Conservation (phyloP, 2,113 vertebrate genomes). For the Acanthisitta chloris region DNA sequence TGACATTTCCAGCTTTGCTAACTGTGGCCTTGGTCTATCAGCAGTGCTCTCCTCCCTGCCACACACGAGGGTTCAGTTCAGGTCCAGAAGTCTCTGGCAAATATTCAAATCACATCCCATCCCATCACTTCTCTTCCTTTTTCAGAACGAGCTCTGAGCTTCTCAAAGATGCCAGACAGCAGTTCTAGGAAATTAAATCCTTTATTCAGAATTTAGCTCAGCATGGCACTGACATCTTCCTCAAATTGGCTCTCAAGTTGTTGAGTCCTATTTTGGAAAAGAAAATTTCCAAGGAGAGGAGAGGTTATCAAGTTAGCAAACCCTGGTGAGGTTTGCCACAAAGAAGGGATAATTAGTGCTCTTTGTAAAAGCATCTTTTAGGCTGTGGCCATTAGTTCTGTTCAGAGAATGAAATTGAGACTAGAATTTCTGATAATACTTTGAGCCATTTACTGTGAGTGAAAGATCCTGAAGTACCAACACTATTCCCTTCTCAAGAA, state of each 20-base stretch:
- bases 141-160: background rate
- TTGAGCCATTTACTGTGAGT: background rate
- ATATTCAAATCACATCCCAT: background rate
- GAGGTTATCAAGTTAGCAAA: background rate
- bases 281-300: background rate
- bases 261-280: background rate
- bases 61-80: background rate
- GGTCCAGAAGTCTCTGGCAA: background rate
- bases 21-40: background rate
- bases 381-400: background rate
- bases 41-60: background rate
- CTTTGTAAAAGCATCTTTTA: background rate
- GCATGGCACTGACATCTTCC: background rate
- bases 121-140: background rate
- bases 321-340: background rate
- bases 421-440: background rate
- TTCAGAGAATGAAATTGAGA: background rate
- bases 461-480: background rate
- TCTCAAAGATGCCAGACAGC: background rate
- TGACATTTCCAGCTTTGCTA: background rate
- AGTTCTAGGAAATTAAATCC: background rate
- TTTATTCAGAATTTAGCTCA: background rate
- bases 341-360: background rate
- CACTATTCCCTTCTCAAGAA: background rate
- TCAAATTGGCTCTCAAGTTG: background rate